Percentiles rank a stretch among this genome's conserved stretches.
phyloP scores from a whole-genome alignment of 2,888 invertebrate species.

The Allolobophora icterica region DNA sequence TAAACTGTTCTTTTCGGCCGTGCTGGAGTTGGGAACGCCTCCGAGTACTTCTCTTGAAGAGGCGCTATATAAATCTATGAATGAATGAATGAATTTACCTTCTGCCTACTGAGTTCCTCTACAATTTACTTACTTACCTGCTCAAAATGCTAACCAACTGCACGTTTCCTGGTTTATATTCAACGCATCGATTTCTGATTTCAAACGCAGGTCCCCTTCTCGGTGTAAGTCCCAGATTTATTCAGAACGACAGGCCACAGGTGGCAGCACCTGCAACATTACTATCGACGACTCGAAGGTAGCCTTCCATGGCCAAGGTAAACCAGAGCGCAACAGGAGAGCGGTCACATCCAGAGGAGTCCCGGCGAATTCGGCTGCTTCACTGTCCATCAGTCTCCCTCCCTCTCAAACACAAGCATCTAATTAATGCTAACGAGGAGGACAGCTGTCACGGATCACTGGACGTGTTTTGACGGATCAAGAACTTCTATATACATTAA shows the following conservation, averaged over 20 bases:
- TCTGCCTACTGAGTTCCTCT: neutral
- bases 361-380: neutral
- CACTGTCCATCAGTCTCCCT: neutral
- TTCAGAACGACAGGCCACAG: neutral
- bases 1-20: no score
- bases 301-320: neutral
- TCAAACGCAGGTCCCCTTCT: neutral
- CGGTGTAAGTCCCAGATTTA: neutral
- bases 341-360: no score
- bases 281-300: neutral
- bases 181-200: neutral
- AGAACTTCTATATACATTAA: no score
- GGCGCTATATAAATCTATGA: no score
- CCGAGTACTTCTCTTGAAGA: no score
- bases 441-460: constrained; percentile 7
- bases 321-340: neutral
- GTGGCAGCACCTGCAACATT: constrained; percentile 17
- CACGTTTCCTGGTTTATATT: neutral
- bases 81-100: no score
- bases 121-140: neutral
- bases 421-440: neutral
- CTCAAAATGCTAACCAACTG: neutral
- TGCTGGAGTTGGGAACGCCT: no score
- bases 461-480: neutral
- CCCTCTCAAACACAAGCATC: neutral